Percentiles rank a stretch among this genome's conserved stretches.
These are phyloP conservation scores for Dysidea cf. avara DNA, from an alignment of 37 sponge, comb jelly and placozoan species.

Conservation along the genomic window DNA sequence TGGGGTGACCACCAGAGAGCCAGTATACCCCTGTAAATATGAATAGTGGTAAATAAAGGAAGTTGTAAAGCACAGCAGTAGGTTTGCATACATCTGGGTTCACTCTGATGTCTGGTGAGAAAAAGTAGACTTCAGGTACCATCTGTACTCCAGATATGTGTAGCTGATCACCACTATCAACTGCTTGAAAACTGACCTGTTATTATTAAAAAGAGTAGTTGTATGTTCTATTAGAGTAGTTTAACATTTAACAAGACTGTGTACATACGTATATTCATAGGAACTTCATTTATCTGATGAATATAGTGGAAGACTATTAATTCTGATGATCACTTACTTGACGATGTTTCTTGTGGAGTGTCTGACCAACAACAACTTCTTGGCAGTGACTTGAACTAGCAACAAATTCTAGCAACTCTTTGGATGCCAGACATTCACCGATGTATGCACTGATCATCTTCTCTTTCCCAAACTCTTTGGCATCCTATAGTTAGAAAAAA, in stretches of 20 bases:
- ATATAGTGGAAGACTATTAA: no score
- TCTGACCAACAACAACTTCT: slow-evolving; percentile 40
- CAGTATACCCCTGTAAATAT: slow-evolving; percentile 42
- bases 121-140: slow-evolving; percentile 55
- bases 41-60: background rate
- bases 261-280: no score
- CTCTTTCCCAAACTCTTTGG: slow-evolving; percentile 35
- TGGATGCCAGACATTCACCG: slow-evolving; percentile 30
- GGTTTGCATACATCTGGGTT: slow-evolving; percentile 26
- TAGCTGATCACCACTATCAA: slow-evolving; percentile 49
- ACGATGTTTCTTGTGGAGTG: slow-evolving; percentile 17
- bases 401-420: slow-evolving; percentile 22
- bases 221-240: background rate
- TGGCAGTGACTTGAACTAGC: slow-evolving; percentile 39
- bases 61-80: background rate
- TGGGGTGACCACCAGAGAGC: slow-evolving; percentile 72
- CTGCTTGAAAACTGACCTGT: slow-evolving; percentile 62
- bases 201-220: background rate
- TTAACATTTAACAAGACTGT: no score
- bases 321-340: slow-evolving; percentile 18
- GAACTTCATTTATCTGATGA: no score
- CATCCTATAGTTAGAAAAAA: slow-evolving; percentile 31
- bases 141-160: slow-evolving; percentile 45
- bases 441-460: slow-evolving; percentile 36
- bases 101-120: slow-evolving; percentile 22